Evolutionary conservation across 2,888 invertebrate genomes (phyloP).

Genomic region (Sympetrum striolatum): DNA sequence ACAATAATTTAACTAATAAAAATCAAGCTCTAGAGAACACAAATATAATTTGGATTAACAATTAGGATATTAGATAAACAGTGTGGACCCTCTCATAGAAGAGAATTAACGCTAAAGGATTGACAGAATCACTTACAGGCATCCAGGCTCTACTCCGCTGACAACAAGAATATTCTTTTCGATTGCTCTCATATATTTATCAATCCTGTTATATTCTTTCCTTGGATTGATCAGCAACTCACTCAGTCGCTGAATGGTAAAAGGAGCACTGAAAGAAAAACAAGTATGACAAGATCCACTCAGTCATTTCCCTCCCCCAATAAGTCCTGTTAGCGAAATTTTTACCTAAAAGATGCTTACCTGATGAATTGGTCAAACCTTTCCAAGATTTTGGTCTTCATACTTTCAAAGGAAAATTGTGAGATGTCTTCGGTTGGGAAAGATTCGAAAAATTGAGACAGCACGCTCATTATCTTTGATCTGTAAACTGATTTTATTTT

Average conservation of each 20-base stretch:
- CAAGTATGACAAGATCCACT: no score
- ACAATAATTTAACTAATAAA: no score
- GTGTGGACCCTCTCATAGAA: no score
- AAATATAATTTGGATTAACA: no score
- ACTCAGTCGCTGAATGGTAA: constrained; percentile 94
- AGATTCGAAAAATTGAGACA: constrained; percentile 86
- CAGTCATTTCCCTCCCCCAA: no score
- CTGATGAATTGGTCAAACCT: constrained; percentile 76
- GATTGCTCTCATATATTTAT: constrained; percentile 95
- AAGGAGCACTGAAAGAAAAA: constrained; percentile 78
- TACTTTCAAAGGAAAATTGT: constrained; percentile 86
- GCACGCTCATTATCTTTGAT: constrained; percentile 84
- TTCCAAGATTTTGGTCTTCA: constrained; percentile 83
- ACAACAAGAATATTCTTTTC: constrained; percentile 95
- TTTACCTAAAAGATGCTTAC: constrained; percentile 6
- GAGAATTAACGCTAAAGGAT: no score
- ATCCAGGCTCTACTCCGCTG: constrained; percentile 63
- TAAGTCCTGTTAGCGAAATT: no score
- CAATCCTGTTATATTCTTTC: constrained; percentile 93
- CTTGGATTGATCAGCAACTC: constrained; percentile 90
- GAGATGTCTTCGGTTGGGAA: constrained; percentile 87
- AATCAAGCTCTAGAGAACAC: no score
- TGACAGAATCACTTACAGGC: neutral
- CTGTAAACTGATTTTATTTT: constrained; percentile 86
- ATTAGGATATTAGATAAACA: no score